These are phyloP conservation scores for Allophyes oxyacanthae DNA, from an alignment of 2,888 invertebrate species.

Conservation along the genomic window DNA sequence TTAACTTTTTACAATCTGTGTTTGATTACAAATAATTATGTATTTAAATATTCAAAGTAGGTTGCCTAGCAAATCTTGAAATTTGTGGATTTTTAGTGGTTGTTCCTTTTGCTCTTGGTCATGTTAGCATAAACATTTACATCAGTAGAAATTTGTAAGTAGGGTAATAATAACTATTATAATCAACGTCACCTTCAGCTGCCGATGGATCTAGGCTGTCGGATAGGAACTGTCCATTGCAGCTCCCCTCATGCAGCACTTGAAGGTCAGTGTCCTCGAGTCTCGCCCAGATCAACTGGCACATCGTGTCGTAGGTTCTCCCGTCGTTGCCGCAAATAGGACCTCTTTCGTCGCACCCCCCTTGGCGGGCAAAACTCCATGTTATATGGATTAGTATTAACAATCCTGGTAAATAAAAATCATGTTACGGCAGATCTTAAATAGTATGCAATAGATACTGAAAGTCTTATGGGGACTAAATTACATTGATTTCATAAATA, in stretches of 20 bases:
- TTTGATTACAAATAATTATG: too few species aligned
- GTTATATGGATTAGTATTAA: constrained; percentile 26
- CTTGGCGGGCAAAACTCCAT: constrained; percentile 10
- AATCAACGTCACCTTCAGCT: constrained; percentile 11
- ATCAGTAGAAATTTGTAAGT: constrained; percentile 6
- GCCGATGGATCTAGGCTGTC: accelerated
- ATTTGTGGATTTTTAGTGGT: too few species aligned
- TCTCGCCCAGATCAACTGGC: constrained; percentile 45
- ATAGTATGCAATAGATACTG: too few species aligned
- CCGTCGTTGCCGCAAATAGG: constrained; percentile 64
- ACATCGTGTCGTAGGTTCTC: constrained; percentile 58
- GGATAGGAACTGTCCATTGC: background rate
- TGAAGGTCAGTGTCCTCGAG: constrained; percentile 46
- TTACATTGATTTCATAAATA: background rate
- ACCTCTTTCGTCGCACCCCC: constrained; percentile 12
- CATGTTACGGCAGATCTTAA: background rate
- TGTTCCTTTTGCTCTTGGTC: too few species aligned
- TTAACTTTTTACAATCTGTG: too few species aligned
- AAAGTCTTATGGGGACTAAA: too few species aligned
- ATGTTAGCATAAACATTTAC: too few species aligned
- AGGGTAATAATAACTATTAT: constrained; percentile 9
- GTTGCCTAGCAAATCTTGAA: too few species aligned
- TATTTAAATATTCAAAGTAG: too few species aligned
- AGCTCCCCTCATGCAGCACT: constrained; percentile 47
- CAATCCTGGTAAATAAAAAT: constrained; percentile 16